Evolutionary conservation across 2,797 vertebrate species (phyloP).

Genomic region (Etheostoma nigrum): DNA sequence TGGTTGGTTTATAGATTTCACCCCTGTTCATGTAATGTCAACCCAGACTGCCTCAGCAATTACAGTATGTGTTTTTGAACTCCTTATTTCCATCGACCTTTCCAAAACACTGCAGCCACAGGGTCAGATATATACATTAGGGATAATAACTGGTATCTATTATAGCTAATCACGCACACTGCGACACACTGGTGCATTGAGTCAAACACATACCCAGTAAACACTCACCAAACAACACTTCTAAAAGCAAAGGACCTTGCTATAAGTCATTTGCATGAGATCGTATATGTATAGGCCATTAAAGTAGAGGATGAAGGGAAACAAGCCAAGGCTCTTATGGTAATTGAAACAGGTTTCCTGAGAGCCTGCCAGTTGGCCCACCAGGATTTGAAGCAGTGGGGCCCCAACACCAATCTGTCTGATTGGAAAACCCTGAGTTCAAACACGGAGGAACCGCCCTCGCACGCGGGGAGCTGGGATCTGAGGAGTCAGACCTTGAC

Average conservation of each 20-base stretch:
- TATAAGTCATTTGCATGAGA: slow-evolving; percentile 61
- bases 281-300: slow-evolving; percentile 63
- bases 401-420: slow-evolving; percentile 75
- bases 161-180: slow-evolving; percentile 33
- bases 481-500: slow-evolving; percentile 57
- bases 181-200: slow-evolving; percentile 10
- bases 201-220: slow-evolving; percentile 27
- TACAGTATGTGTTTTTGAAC: slow-evolving; percentile 30
- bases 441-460: slow-evolving; percentile 52
- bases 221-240: slow-evolving; percentile 31
- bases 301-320: slow-evolving; percentile 65
- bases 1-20: slow-evolving; percentile 26
- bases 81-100: slow-evolving; percentile 48
- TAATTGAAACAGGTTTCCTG: slow-evolving; percentile 76
- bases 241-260: slow-evolving; percentile 58
- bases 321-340: slow-evolving; percentile 71
- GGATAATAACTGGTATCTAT: slow-evolving; percentile 49
- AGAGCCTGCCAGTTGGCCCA: slow-evolving; percentile 69
- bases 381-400: slow-evolving; percentile 59
- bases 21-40: slow-evolving; percentile 27
- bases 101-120: slow-evolving; percentile 38
- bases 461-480: slow-evolving; percentile 4
- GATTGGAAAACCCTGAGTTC: slow-evolving; percentile 68
- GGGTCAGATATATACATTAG: slow-evolving; percentile 44
- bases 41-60: slow-evolving; percentile 29